These are phyloP conservation scores for Clarias magur DNA, from an alignment of 2,113 vertebrate species.

Conservation along the genomic window DNA sequence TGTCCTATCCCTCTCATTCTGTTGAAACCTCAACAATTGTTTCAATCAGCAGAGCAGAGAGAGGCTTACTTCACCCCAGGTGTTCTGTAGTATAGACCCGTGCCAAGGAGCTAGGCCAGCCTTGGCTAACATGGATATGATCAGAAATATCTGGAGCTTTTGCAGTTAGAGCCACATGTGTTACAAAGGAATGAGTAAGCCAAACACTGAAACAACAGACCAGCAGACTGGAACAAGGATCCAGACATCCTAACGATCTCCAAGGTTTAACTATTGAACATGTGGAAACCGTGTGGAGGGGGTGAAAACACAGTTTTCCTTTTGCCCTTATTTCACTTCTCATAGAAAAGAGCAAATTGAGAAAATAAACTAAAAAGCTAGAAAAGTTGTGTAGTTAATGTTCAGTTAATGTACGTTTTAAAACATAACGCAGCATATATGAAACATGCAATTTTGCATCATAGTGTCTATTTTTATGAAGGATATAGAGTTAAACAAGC, in stretches of 20 bases:
- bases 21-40: neutral
- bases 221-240: conserved; percentile 63
- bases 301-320: conserved; percentile 38
- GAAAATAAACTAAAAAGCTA: neutral
- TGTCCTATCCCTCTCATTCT: neutral
- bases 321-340: neutral
- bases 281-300: conserved; percentile 57
- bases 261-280: conserved; percentile 63
- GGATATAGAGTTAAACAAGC: neutral
- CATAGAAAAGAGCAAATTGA: neutral
- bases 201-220: conserved; percentile 68
- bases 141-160: conserved; percentile 59
- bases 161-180: conserved; percentile 67
- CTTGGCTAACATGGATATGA: conserved; percentile 14
- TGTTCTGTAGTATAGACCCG: conserved; percentile 6
- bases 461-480: neutral
- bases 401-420: neutral
- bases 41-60: conserved; percentile 23
- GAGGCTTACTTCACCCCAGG: conserved; percentile 1
- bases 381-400: neutral
- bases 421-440: neutral
- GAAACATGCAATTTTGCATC: neutral
- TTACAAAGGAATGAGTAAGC: conserved; percentile 57
- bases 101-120: conserved; percentile 9
- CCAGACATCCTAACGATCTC: conserved; percentile 71